A percentile compares a stretch with the other conserved stretches of the same genome.
These are phyloP conservation scores for Scelioninae gen. 2 DNA, from an alignment of 2,888 invertebrate genomes.

Conservation along the genomic window DNA sequence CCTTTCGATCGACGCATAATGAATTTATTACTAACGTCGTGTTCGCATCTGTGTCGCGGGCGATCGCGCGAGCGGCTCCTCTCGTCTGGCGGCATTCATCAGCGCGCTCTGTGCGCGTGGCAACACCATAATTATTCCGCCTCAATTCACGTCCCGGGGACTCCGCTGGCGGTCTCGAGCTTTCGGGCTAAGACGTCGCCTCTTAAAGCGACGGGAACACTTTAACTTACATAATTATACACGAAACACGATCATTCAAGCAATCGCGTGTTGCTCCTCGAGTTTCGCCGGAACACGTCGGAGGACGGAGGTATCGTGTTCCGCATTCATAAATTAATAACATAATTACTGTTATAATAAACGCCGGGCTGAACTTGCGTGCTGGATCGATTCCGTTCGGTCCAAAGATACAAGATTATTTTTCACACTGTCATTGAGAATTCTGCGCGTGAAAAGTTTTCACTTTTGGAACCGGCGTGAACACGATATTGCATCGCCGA, in stretches of 20 bases:
- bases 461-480: too few species aligned
- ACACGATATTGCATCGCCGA: too few species aligned
- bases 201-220: conserved; percentile 52
- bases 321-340: conserved; percentile 62
- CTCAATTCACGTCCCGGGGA: conserved; percentile 37
- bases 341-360: conserved; percentile 65
- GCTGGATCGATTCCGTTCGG: conserved; percentile 25
- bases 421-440: too few species aligned
- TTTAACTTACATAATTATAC: conserved; percentile 58
- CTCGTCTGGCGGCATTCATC: conserved; percentile 47
- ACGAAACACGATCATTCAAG: conserved; percentile 55
- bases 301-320: conserved; percentile 36
- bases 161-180: conserved; percentile 15
- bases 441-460: too few species aligned
- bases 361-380: conserved; percentile 36
- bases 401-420: conserved; percentile 26
- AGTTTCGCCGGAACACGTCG: conserved; percentile 21
- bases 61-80: conserved; percentile 39
- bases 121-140: conserved; percentile 53
- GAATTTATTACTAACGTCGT: conserved; percentile 53
- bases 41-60: conserved; percentile 52
- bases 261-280: conserved; percentile 46
- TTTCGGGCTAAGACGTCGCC: conserved; percentile 49
- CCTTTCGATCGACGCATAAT: conserved; percentile 49
- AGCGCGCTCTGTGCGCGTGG: conserved; percentile 20